Evolutionary conservation across 92 coral and sea anemone genomes (phyloP).

Genomic region (Parazoanthus atlanticus): DNA sequence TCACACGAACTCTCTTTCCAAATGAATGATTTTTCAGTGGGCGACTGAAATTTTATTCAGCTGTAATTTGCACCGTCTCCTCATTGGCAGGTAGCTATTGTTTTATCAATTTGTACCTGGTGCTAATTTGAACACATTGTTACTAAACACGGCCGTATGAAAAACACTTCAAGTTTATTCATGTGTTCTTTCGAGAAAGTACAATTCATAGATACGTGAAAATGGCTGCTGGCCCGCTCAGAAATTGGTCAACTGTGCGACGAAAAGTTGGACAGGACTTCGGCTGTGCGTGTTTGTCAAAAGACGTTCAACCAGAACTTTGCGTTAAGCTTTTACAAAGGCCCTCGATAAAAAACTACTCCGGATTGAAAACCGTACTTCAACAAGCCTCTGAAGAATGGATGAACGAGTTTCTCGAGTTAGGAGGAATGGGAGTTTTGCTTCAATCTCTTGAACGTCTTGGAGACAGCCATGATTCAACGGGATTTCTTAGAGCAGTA

Average conservation of each 20-base stretch:
- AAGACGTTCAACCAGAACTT: conserved; percentile 67
- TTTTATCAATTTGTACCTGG: conserved; percentile 14
- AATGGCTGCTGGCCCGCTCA: conserved; percentile 17
- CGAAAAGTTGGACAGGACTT: conserved; percentile 16
- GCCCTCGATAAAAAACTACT: conserved; percentile 75
- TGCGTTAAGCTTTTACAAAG: conserved; percentile 69
- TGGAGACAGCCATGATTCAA: conserved; percentile 41
- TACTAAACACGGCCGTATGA: not conserved
- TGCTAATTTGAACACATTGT: conserved; percentile 19
- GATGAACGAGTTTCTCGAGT: conserved; percentile 76
- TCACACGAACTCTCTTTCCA: not conserved
- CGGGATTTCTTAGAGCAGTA: conserved; percentile 63
- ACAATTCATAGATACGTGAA: not conserved
- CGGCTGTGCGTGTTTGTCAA: conserved; percentile 36
- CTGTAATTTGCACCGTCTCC: not conserved
- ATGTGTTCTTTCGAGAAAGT: not conserved
- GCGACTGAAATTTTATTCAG: not conserved
- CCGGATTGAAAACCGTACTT: conserved; percentile 67
- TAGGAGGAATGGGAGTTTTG: conserved; percentile 77
- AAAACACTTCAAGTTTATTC: not conserved
- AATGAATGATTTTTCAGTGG: not conserved
- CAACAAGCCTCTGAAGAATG: conserved; percentile 69
- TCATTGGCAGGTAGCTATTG: conserved; percentile 20
- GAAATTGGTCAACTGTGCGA: conserved; percentile 20
- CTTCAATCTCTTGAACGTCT: conserved; percentile 77